Conservation (phyloP, 2,888 invertebrate species). For the Nemapogon koenigi region DNA sequence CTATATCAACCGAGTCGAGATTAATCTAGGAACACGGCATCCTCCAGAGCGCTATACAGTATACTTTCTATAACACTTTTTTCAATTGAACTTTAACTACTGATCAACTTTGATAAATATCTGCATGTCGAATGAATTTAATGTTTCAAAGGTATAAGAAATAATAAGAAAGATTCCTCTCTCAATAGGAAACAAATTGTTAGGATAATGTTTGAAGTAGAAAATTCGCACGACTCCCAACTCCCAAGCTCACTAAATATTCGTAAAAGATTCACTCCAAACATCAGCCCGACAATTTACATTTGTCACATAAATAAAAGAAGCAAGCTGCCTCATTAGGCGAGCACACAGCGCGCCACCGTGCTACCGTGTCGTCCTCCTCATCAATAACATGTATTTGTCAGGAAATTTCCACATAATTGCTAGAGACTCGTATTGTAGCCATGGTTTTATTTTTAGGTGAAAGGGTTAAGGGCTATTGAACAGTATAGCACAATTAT, state of each 20-base stretch:
- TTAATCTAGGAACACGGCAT: too few species aligned
- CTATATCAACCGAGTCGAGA: too few species aligned
- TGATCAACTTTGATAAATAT: too few species aligned
- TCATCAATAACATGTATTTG: slow-evolving; percentile 39
- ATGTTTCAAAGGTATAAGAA: too few species aligned
- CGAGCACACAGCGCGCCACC: slow-evolving; percentile 24
- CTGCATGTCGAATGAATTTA: too few species aligned
- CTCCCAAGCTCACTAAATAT: slow-evolving; percentile 31
- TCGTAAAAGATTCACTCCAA: slow-evolving; percentile 38
- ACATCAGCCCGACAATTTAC: slow-evolving; percentile 36
- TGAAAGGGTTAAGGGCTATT: slow-evolving; percentile 31
- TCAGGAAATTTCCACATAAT: slow-evolving; percentile 41
- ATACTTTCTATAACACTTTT: too few species aligned
- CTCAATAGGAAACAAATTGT: too few species aligned
- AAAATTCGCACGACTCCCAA: background rate
- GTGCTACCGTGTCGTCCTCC: slow-evolving; percentile 28
- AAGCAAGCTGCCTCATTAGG: slow-evolving; percentile 51
- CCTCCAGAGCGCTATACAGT: too few species aligned
- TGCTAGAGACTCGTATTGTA: slow-evolving; percentile 27
- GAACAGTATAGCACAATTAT: too few species aligned
- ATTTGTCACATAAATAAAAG: slow-evolving; percentile 59
- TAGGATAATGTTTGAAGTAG: too few species aligned
- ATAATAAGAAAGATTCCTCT: too few species aligned
- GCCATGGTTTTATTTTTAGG: slow-evolving; percentile 30
- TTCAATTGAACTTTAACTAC: too few species aligned